These are phyloP conservation scores for Atta cephalotes DNA, from an alignment of 1,140 invertebrate genomes.

Conservation along the genomic window DNA sequence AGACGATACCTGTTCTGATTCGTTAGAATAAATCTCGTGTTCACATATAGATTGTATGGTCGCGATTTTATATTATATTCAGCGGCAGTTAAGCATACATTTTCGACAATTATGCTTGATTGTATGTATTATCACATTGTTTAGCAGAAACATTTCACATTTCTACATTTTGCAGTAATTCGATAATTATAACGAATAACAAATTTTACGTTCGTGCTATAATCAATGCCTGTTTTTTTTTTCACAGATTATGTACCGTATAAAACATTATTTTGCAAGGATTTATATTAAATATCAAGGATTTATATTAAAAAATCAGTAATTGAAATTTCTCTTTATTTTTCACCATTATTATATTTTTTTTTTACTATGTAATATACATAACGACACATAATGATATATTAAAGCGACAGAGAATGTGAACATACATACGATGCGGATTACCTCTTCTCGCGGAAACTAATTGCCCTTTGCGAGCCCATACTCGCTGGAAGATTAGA, in stretches of 20 bases:
- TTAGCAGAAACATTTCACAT: constrained; percentile 3
- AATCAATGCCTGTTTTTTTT: neutral
- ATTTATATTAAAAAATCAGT: neutral
- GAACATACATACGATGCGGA: constrained; percentile 38
- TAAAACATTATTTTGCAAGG: neutral
- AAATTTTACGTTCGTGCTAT: neutral
- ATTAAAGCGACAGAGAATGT: constrained; percentile 17
- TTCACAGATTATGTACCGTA: neutral
- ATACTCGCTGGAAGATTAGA: constrained; percentile 41
- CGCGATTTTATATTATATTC: neutral
- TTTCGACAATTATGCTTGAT: neutral
- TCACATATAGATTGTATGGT: neutral
- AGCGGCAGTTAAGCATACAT: neutral
- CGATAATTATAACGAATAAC: neutral
- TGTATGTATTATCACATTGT: neutral
- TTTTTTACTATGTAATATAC: neutral
- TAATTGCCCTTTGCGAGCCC: constrained; percentile 45
- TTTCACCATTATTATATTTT: neutral
- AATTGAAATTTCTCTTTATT: constrained; percentile 8
- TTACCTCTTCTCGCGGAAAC: constrained; percentile 51
- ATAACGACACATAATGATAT: neutral
- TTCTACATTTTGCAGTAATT: neutral
- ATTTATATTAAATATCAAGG: neutral
- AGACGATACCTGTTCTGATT: constrained; percentile 65
- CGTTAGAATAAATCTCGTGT: constrained; percentile 58